These are phyloP conservation scores for Pterocles orientalis DNA, from an alignment of 2,113 vertebrate genomes.

Conservation along the genomic window DNA sequence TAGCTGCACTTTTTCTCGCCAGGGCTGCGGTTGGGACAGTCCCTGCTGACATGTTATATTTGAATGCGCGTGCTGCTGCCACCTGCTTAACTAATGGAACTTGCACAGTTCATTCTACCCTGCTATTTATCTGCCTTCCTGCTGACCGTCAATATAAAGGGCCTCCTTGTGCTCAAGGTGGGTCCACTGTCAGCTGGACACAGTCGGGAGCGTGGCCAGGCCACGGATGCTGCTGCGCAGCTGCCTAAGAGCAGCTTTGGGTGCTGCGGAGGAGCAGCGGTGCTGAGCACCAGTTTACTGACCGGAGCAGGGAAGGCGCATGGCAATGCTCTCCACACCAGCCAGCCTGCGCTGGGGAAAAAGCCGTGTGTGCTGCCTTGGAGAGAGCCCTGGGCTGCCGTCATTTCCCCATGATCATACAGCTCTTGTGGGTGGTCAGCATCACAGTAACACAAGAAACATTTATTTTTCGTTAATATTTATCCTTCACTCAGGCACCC, in stretches of 20 bases:
- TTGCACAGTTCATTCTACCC: background rate
- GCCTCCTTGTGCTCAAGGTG: fast-evolving
- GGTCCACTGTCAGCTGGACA: fast-evolving
- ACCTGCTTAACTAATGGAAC: background rate
- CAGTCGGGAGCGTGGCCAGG: background rate
- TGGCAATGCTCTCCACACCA: fast-evolving
- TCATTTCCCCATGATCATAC: fast-evolving
- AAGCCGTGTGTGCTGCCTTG: background rate
- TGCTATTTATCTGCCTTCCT: background rate
- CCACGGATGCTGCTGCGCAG: background rate
- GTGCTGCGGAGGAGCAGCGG: background rate
- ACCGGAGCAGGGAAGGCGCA: fast-evolving
- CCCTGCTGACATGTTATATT: background rate
- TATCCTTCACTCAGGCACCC: background rate
- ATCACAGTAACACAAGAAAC: background rate
- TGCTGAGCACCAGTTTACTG: background rate
- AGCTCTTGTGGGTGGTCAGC: background rate
- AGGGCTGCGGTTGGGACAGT: background rate
- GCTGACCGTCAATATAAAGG: background rate
- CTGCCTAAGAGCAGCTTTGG: background rate
- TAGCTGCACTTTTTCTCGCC: background rate
- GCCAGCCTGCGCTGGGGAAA: too few relatives aligned
- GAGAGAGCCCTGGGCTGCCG: background rate
- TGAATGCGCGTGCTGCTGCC: background rate
- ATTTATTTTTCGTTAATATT: background rate